Percentiles rank a stretch among this genome's conserved stretches.
phyloP scores from a whole-genome alignment of 1,140 invertebrate genomes.

The Alviniconcha marisindica region DNA sequence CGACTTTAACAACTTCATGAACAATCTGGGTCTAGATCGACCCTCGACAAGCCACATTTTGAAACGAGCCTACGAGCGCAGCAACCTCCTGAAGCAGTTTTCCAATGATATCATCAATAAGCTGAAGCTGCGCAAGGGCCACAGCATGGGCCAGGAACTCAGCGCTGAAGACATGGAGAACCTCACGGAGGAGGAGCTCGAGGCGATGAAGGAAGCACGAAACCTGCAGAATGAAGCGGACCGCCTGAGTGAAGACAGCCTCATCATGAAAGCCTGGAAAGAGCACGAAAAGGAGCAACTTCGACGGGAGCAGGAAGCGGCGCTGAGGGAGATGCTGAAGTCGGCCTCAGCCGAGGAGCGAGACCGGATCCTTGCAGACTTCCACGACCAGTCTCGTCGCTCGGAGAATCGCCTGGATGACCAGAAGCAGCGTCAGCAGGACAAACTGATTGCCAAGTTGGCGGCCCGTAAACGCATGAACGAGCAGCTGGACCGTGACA shows the following conservation, averaged over 20 bases:
- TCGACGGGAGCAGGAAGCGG: slow-evolving; percentile 50
- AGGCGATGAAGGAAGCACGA: not conserved
- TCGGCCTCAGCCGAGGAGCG: slow-evolving; percentile 58
- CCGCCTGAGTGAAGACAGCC: slow-evolving; percentile 61
- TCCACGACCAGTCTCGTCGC: slow-evolving; percentile 55
- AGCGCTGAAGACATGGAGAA: not conserved
- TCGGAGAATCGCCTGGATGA: slow-evolving; percentile 50
- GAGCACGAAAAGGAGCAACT: slow-evolving; percentile 58
- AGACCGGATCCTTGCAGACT: slow-evolving; percentile 62
- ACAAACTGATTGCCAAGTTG: slow-evolving; percentile 69
- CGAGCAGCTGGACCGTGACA: slow-evolving; percentile 69
- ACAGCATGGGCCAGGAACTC: not conserved
- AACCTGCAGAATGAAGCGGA: slow-evolving; percentile 66
- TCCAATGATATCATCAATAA: slow-evolving; percentile 57
- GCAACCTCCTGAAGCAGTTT: slow-evolving; percentile 46
- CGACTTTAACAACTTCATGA: slow-evolving; percentile 39
- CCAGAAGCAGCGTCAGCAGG: slow-evolving; percentile 54
- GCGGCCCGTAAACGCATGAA: slow-evolving; percentile 70
- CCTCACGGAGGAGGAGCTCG: slow-evolving; percentile 15
- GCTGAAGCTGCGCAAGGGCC: slow-evolving; percentile 55
- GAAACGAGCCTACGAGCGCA: slow-evolving; percentile 46
- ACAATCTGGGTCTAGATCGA: slow-evolving; percentile 37
- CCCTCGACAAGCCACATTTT: slow-evolving; percentile 49
- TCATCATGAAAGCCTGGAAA: slow-evolving; percentile 61
- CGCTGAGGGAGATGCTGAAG: slow-evolving; percentile 57